Conservation (phyloP, 2,888 invertebrate genomes). For the Caenorhabditis sp. region DNA sequence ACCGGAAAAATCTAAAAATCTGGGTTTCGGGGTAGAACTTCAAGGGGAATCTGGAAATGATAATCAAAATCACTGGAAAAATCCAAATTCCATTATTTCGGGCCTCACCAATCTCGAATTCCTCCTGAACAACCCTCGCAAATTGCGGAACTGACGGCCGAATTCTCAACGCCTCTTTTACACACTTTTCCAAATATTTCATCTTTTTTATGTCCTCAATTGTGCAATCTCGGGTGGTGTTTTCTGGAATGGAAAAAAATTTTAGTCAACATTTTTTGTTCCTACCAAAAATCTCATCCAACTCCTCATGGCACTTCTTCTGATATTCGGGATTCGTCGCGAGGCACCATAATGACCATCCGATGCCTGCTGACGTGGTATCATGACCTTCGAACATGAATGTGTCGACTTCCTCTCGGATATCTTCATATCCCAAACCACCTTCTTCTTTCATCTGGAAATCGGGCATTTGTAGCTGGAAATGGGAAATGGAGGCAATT, state of each 20-base stretch:
- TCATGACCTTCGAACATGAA: slow-evolving; percentile 85
- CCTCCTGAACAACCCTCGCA: slow-evolving; percentile 64
- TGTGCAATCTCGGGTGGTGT: slow-evolving; percentile 76
- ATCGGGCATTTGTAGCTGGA: too few species aligned
- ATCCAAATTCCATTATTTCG: background rate
- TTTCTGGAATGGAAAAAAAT: slow-evolving; percentile 25
- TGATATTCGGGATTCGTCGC: slow-evolving; percentile 84
- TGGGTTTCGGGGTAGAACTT: too few species aligned
- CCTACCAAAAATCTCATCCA: slow-evolving; percentile 66
- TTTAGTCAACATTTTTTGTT: background rate
- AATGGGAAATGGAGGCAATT: too few species aligned
- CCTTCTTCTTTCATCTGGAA: slow-evolving; percentile 83
- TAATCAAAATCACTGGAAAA: too few species aligned
- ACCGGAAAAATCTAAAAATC: too few species aligned
- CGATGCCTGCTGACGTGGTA: slow-evolving; percentile 84
- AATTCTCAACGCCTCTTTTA: slow-evolving; percentile 78
- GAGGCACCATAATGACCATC: slow-evolving; percentile 83
- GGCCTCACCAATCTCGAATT: slow-evolving; percentile 66
- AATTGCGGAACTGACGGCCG: slow-evolving; percentile 72
- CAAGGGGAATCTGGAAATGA: too few species aligned
- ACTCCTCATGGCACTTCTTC: slow-evolving; percentile 68
- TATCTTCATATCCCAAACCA: slow-evolving; percentile 83
- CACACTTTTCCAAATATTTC: slow-evolving; percentile 80
- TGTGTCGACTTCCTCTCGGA: slow-evolving; percentile 84
- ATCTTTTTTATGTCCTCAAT: slow-evolving; percentile 80